Percentiles rank a stretch among this genome's conserved stretches.
These are phyloP conservation scores for Halictus quadricinctus DNA, from an alignment of 2,888 invertebrate genomes.

Conservation along the genomic window DNA sequence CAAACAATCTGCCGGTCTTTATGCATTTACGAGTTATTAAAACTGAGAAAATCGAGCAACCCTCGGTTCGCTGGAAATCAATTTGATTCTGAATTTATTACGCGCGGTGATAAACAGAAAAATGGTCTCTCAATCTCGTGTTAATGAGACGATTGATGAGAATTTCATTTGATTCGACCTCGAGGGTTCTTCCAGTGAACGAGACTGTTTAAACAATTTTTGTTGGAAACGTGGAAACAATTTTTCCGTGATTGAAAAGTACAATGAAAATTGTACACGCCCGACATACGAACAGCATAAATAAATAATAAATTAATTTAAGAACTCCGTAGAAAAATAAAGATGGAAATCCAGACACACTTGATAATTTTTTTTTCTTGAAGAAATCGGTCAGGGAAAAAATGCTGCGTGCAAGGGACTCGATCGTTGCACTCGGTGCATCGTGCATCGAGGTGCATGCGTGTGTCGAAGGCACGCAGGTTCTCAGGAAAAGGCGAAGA, in stretches of 20 bases:
- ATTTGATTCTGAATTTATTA: neutral
- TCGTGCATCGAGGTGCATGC: neutral
- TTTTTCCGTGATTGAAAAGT: too few species aligned
- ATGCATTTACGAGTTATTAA: neutral
- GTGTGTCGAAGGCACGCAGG: neutral
- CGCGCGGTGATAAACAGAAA: neutral
- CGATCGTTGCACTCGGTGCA: neutral
- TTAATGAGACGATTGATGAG: too few species aligned
- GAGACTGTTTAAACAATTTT: too few species aligned
- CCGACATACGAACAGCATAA: too few species aligned
- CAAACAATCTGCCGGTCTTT: neutral
- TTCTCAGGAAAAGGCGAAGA: conserved; percentile 6
- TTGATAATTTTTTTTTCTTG: neutral
- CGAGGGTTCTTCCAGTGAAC: too few species aligned
- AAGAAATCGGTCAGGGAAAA: neutral
- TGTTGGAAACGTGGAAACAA: neutral
- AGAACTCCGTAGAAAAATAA: too few species aligned
- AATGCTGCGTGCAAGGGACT: neutral
- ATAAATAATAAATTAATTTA: too few species aligned
- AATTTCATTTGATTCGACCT: too few species aligned
- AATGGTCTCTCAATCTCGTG: neutral
- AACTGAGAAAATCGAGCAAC: neutral
- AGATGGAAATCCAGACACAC: too few species aligned
- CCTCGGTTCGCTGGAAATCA: neutral
- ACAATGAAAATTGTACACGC: too few species aligned